Evolutionary conservation across 2,797 vertebrate species (phyloP).

Genomic region (Mormyrus hasselquistii): DNA sequence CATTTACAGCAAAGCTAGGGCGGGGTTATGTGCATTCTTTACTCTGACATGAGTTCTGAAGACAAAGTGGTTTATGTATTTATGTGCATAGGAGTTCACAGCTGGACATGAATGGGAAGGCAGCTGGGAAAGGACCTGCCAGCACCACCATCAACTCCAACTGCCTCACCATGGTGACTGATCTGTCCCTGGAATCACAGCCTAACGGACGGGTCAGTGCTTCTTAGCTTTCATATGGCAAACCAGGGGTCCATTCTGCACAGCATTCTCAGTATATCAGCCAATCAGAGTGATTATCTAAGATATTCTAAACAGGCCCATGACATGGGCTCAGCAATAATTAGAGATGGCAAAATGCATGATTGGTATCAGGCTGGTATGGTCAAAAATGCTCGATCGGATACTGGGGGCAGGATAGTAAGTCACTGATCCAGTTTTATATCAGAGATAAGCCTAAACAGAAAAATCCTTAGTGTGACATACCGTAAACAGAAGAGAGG

Average conservation of each 20-base stretch:
- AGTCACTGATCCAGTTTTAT: not conserved
- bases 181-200: conserved; percentile 62
- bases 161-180: conserved; percentile 74
- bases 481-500: not conserved
- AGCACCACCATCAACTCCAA: conserved; percentile 53
- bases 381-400: not conserved
- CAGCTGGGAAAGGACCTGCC: conserved; percentile 54
- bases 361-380: not conserved
- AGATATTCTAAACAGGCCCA: not conserved
- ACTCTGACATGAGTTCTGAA: not conserved
- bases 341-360: not conserved
- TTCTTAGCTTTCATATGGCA: not conserved
- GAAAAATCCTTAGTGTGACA: not conserved
- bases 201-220: conserved; percentile 69
- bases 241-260: not conserved
- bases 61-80: conserved; percentile 26
- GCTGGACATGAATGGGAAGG: conserved; percentile 81
- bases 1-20: not conserved
- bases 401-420: not conserved
- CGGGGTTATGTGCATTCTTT: not conserved
- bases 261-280: not conserved
- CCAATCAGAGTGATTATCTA: not conserved
- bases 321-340: not conserved
- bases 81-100: conserved; percentile 49
- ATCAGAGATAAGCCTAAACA: not conserved